Evolutionary conservation across 2,113 vertebrate species (phyloP).

Genomic region (Phocoena sinus): DNA sequence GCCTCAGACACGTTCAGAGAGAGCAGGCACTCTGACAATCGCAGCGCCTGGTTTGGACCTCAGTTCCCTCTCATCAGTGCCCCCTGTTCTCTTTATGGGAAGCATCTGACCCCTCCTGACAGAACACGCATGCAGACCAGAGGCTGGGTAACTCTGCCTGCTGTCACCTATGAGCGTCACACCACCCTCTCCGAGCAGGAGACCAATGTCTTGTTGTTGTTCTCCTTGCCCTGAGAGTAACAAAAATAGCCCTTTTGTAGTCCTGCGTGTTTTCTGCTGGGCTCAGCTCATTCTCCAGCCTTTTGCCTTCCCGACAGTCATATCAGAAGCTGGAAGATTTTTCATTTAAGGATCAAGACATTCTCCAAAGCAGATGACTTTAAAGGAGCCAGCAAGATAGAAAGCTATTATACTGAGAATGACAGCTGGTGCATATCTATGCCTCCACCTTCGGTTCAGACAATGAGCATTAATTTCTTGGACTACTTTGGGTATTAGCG

Average conservation of each 20-base stretch:
- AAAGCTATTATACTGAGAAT: neutral
- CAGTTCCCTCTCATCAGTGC: neutral
- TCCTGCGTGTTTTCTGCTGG: neutral
- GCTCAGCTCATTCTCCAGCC: conserved; percentile 20
- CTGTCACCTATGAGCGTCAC: neutral
- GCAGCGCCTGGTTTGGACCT: neutral
- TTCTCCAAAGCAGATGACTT: conserved; percentile 4
- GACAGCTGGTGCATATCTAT: neutral
- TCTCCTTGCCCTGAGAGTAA: neutral
- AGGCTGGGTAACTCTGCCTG: neutral
- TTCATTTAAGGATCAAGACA: conserved; percentile 3
- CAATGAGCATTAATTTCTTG: neutral
- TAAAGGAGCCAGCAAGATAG: neutral
- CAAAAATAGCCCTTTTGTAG: conserved; percentile 43
- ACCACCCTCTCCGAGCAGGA: neutral
- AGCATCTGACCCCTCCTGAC: neutral
- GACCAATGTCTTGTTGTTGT: neutral
- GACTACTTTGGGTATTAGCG: neutral
- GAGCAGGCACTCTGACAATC: neutral
- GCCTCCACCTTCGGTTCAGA: conserved; percentile 2
- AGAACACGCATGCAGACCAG: neutral
- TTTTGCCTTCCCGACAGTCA: conserved; percentile 37
- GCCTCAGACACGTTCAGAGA: neutral
- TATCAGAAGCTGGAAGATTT: conserved; percentile 11
- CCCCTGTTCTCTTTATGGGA: neutral